A percentile compares a stretch with the other conserved stretches of the same genome.
Conservation (phyloP, 2,888 invertebrate genomes). For the Epinotia bilunana region DNA sequence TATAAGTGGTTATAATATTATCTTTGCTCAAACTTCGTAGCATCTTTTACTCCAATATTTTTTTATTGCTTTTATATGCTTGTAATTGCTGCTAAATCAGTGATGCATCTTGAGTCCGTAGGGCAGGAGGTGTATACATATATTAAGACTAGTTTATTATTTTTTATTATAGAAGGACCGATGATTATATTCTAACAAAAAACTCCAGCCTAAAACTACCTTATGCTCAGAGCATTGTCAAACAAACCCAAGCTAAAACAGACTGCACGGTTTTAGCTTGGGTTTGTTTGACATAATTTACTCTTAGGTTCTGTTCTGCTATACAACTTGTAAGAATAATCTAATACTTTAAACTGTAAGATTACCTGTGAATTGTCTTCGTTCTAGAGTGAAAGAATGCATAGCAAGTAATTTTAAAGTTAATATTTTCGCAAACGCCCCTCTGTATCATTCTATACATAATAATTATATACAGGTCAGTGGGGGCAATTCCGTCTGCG, state of each 20-base stretch:
- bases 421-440: conserved; percentile 37
- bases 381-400: not conserved
- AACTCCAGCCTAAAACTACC: too few relatives aligned
- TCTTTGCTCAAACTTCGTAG: conserved; percentile 15
- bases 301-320: too few relatives aligned
- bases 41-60: not conserved
- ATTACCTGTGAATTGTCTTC: not conserved
- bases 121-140: conserved; percentile 22
- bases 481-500: not conserved
- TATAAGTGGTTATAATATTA: conserved; percentile 7
- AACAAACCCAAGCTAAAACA: too few relatives aligned
- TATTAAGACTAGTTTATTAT: conserved; percentile 12
- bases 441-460: conserved; percentile 25
- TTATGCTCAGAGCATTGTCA: too few relatives aligned
- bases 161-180: not conserved
- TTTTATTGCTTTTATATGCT: not conserved
- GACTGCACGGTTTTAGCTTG: too few relatives aligned
- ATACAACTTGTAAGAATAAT: not conserved
- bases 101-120: not conserved
- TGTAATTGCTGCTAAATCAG: not conserved
- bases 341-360: not conserved
- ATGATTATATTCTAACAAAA: too few relatives aligned
- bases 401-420: conserved; percentile 5
- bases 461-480: conserved; percentile 15
- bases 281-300: too few relatives aligned